A percentile compares a stretch with the other conserved stretches of the same genome.
Evolutionary conservation across 2,888 invertebrate species (phyloP).

Genomic region (Drosophila maculinotata): DNA sequence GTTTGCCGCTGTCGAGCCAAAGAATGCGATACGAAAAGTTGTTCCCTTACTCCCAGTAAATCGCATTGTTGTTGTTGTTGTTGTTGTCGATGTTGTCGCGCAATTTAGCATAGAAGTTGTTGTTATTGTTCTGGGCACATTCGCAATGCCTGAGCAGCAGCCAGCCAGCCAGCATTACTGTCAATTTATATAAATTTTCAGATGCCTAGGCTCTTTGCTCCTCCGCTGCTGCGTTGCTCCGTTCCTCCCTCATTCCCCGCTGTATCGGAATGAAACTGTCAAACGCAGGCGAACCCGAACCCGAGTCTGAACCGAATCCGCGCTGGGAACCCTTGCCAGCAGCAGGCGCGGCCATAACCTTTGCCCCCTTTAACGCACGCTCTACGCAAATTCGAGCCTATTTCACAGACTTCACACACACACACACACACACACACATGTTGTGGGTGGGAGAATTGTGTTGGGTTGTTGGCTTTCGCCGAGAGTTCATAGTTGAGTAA

Average conservation of each 20-base stretch:
- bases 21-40: constrained; percentile 65
- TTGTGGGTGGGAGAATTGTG: background rate
- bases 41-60: constrained; percentile 8
- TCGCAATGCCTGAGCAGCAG: constrained; percentile 6
- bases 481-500: constrained; percentile 77
- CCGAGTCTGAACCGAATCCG: constrained; percentile 4
- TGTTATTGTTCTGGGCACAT: constrained; percentile 50
- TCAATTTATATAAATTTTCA: constrained; percentile 77
- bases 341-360: constrained; percentile 64
- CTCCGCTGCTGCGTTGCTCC: background rate
- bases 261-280: constrained; percentile 57
- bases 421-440: constrained; percentile 13
- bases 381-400: constrained; percentile 72
- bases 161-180: constrained; percentile 67
- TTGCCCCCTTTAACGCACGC: constrained; percentile 41
- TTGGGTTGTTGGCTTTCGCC: constrained; percentile 23
- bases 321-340: constrained; percentile 58
- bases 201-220: constrained; percentile 28
- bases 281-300: constrained; percentile 47
- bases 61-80: constrained; percentile 9
- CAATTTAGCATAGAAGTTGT: constrained; percentile 62
- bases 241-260: background rate
- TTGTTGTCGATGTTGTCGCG: constrained; percentile 48
- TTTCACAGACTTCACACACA: constrained; percentile 47
- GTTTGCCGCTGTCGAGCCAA: constrained; percentile 31